Conservation (phyloP, 2,113 vertebrate species). For the Orthonyx spaldingii region DNA sequence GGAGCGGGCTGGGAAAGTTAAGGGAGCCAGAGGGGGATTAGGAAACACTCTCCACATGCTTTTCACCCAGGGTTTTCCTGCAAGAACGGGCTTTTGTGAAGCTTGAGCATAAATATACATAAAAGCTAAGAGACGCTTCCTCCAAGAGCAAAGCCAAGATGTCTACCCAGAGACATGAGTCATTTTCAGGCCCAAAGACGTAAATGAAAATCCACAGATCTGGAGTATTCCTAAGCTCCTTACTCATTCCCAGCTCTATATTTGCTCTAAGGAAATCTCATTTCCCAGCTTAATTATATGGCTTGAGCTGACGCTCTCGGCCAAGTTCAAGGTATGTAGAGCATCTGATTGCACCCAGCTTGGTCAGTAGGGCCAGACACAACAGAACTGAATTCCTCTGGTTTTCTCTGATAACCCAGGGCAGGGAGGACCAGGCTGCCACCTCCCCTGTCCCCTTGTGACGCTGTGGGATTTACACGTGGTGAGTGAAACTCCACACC, state of each 20-base stretch:
- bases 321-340: not conserved
- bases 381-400: not conserved
- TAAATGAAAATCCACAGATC: not conserved
- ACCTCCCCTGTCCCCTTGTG: not conserved
- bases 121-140: not conserved
- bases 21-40: not conserved
- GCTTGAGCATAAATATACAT: not conserved
- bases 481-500: not conserved
- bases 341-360: not conserved
- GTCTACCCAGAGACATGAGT: not conserved
- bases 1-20: fast-evolving
- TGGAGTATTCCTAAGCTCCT: not conserved
- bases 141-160: not conserved
- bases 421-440: not conserved
- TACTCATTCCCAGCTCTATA: not conserved
- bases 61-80: not conserved
- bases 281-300: not conserved
- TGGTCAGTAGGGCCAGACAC: not conserved
- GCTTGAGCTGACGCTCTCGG: not conserved
- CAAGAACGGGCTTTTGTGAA: not conserved
- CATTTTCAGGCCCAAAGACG: not conserved
- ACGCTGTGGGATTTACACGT: fast-evolving
- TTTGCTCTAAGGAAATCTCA: not conserved
- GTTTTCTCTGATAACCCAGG: fast-evolving
- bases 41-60: not conserved